phyloP scores from a whole-genome alignment of 2,797 vertebrate species.

The Neopelma chrysocephalum region DNA sequence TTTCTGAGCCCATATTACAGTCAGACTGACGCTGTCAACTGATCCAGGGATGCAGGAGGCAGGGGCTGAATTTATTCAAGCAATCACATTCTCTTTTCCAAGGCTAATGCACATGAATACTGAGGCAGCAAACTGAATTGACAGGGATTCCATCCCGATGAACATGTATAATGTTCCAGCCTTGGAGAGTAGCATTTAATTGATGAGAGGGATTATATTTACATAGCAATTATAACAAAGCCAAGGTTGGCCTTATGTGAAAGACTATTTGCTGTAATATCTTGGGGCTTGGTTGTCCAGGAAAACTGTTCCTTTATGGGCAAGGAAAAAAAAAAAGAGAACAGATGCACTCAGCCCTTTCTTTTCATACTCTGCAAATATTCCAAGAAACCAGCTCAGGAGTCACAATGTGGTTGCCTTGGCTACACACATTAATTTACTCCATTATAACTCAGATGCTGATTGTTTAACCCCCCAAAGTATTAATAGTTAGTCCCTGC shows the following conservation, averaged over 20 bases:
- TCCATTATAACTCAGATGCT: background rate
- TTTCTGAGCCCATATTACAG: constrained; percentile 17
- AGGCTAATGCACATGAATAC: constrained; percentile 50
- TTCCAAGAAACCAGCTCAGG: background rate
- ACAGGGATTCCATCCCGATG: constrained; percentile 43
- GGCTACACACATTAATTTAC: constrained; percentile 37
- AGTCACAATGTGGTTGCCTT: constrained; percentile 20
- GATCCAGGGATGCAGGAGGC: constrained; percentile 33
- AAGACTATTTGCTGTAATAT: background rate
- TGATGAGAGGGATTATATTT: constrained; percentile 55
- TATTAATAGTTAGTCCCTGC: constrained; percentile 24
- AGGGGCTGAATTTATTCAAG: constrained; percentile 54
- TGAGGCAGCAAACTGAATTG: background rate
- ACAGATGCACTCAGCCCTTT: background rate
- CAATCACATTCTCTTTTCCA: constrained; percentile 56
- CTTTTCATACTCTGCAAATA: background rate
- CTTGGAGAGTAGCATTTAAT: constrained; percentile 38
- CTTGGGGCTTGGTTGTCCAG: background rate
- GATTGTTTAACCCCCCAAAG: constrained; percentile 1
- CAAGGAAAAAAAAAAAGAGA: background rate
- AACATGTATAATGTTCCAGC: constrained; percentile 37
- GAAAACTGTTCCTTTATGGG: constrained; percentile 4
- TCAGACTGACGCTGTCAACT: background rate
- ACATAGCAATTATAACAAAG: constrained; percentile 47
- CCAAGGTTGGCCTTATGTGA: constrained; percentile 5